Evolutionary conservation across 2,113 vertebrate genomes (phyloP).

Genomic region (Gymnorhina tibicen): DNA sequence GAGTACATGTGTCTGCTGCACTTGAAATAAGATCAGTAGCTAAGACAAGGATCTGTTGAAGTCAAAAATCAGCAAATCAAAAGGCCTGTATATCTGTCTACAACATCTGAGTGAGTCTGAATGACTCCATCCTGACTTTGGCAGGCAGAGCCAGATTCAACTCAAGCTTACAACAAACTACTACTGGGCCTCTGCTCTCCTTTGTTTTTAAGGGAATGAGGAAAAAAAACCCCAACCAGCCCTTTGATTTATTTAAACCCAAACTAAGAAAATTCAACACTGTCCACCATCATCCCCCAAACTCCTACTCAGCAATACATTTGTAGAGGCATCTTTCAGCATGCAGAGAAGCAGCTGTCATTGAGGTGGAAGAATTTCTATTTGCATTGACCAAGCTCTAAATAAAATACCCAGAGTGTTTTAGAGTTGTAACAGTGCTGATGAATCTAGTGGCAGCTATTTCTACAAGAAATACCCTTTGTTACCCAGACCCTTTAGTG

Average conservation of each 20-base stretch:
- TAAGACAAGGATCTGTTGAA: not conserved
- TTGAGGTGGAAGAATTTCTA: not conserved
- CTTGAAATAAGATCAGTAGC: not conserved
- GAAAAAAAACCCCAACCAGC: not conserved
- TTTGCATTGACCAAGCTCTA: not conserved
- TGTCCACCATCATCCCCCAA: not conserved
- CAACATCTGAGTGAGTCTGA: not conserved
- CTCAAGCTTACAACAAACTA: not conserved
- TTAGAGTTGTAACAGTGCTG: not conserved
- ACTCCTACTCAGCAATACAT: not conserved
- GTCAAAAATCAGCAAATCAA: conserved; percentile 1
- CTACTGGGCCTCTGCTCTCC: not conserved
- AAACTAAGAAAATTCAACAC: not conserved
- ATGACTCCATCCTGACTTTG: not conserved
- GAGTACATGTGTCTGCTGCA: not conserved
- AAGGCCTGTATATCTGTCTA: not conserved
- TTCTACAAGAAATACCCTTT: not conserved
- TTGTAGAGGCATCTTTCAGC: not conserved
- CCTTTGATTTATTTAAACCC: not conserved
- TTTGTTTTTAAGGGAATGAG: not conserved
- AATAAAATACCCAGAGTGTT: not conserved
- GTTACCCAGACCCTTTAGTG: not conserved
- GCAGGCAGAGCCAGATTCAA: not conserved
- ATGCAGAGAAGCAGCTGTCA: not conserved
- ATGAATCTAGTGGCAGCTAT: not conserved